Conservation (phyloP, 2,888 invertebrate genomes). For the Lasioglossum villosulum region DNA sequence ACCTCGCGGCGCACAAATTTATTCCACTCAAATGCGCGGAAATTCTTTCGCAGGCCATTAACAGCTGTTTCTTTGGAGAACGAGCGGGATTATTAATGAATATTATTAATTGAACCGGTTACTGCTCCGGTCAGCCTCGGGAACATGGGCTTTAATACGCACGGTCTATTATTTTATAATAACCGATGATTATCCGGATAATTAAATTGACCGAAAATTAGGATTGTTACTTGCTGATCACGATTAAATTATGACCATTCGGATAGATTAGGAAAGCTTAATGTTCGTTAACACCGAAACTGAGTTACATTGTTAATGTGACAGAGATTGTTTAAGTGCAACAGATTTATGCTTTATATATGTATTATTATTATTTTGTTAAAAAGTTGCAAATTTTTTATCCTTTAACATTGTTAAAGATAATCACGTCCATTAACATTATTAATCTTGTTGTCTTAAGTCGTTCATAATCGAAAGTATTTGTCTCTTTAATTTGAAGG, state of each 20-base stretch:
- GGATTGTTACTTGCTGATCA: neutral
- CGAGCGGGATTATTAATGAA: neutral
- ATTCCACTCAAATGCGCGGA: constrained; percentile 20
- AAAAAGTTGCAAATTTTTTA: too few relatives aligned
- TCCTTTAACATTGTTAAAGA: too few relatives aligned
- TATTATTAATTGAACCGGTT: constrained; percentile 2
- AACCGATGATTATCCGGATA: neutral
- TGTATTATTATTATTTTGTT: too few relatives aligned
- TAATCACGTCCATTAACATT: too few relatives aligned
- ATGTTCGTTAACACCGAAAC: neutral
- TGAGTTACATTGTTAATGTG: neutral
- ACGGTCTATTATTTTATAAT: neutral
- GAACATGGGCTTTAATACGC: neutral
- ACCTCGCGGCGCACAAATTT: neutral
- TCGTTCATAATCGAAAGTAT: neutral
- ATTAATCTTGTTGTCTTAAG: neutral
- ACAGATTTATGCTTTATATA: neutral
- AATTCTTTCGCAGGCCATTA: neutral
- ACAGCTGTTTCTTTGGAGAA: neutral
- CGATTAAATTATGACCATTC: neutral
- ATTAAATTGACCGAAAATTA: neutral
- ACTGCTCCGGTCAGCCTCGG: neutral
- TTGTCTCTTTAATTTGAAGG: neutral
- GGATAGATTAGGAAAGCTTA: neutral
- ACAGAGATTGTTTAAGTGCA: neutral